Percentiles rank a stretch among this genome's conserved stretches.
Conservation (phyloP, 2,888 invertebrate species). For the Leptinotarsa tumamoca region DNA sequence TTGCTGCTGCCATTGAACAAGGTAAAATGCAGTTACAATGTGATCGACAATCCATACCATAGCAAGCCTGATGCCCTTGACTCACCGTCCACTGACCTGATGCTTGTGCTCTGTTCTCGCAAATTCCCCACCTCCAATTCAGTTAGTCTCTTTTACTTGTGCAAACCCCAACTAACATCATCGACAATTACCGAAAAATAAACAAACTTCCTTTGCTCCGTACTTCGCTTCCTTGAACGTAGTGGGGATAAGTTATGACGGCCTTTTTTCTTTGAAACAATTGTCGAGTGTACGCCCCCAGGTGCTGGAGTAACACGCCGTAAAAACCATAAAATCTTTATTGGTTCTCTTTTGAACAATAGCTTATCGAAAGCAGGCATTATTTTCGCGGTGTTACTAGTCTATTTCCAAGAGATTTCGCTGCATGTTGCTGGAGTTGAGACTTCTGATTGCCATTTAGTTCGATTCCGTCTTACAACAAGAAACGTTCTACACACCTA, state of each 20-base stretch:
- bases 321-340: conserved; percentile 34
- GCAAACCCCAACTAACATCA: conserved; percentile 44
- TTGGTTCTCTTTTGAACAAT: conserved; percentile 38
- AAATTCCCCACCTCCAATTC: conserved; percentile 53
- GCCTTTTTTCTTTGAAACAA: conserved; percentile 18
- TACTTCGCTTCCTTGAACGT: conserved; percentile 18
- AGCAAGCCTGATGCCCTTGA: conserved; percentile 65
- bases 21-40: conserved; percentile 55
- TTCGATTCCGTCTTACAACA: conserved; percentile 33
- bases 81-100: conserved; percentile 66
- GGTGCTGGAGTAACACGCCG: conserved; percentile 26
- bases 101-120: conserved; percentile 54
- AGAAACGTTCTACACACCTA: conserved; percentile 29
- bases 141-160: conserved; percentile 48
- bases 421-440: conserved; percentile 27
- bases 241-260: conserved; percentile 20
- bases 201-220: conserved; percentile 22
- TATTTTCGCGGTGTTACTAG: conserved; percentile 35
- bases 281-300: conserved; percentile 14
- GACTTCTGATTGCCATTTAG: conserved; percentile 37
- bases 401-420: conserved; percentile 33
- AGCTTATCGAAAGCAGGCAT: conserved; percentile 32
- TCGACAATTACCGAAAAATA: conserved; percentile 38
- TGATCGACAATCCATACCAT: conserved; percentile 60
- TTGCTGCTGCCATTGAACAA: conserved; percentile 47